A percentile compares a stretch with the other conserved stretches of the same genome.
Evolutionary conservation across 2,113 vertebrate species (phyloP).

Genomic region (Festucalex cinctus): DNA sequence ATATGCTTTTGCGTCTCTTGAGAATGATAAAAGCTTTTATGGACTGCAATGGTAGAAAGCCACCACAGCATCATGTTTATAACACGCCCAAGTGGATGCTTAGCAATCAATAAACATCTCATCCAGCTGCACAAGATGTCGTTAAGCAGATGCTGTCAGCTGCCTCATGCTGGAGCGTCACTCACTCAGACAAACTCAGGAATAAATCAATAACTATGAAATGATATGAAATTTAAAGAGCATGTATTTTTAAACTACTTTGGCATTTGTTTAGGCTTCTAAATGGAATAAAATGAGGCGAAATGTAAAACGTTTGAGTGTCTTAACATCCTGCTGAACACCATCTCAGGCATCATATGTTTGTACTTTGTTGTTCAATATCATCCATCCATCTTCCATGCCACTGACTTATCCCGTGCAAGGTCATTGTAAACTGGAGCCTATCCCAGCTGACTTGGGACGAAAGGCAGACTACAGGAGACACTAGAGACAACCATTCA

Average conservation of each 20-base stretch:
- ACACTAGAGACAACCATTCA: too few species aligned
- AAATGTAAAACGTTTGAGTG: too few species aligned
- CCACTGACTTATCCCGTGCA: too few species aligned
- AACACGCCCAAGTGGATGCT: conserved; percentile 17
- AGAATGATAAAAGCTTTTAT: background rate
- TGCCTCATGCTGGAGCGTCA: conserved; percentile 8
- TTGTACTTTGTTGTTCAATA: too few species aligned
- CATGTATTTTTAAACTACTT: background rate
- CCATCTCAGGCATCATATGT: too few species aligned
- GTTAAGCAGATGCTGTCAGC: conserved; percentile 43
- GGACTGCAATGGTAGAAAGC: background rate
- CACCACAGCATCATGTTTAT: conserved; percentile 17
- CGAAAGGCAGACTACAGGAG: too few species aligned
- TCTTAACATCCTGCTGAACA: too few species aligned
- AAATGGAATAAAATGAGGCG: background rate
- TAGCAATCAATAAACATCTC: conserved; percentile 42
- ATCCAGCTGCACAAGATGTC: conserved; percentile 51
- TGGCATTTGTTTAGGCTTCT: background rate
- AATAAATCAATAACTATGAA: background rate
- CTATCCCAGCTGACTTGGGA: too few species aligned
- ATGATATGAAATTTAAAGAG: background rate
- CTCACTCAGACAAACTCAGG: conserved; percentile 16
- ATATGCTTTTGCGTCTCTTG: background rate
- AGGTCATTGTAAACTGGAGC: too few species aligned
- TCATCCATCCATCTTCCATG: too few species aligned